Conservation (phyloP, 1,140 invertebrate species). For the Plectrocnemia conspersa region DNA sequence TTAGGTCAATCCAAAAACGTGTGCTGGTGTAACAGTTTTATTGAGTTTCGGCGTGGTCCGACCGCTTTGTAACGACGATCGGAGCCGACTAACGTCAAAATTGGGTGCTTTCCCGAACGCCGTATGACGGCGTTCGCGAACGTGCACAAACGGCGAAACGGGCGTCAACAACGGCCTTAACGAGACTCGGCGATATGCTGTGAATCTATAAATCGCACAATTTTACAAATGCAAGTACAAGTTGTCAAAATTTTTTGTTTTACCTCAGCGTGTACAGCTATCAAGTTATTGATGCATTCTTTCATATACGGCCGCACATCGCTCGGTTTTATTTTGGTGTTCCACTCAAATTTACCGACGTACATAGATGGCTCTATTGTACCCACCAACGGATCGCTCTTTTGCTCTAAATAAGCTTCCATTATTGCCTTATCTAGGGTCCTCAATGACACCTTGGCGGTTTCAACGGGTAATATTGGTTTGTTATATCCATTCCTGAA, state of each 20-base stretch:
- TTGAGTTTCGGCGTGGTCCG: no score
- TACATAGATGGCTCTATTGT: constrained; percentile 96
- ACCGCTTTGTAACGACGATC: no score
- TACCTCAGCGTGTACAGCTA: constrained; percentile 90
- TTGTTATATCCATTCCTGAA: constrained; percentile 64
- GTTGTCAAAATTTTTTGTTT: constrained; percentile 19
- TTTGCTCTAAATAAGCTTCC: constrained; percentile 85
- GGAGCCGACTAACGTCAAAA: no score
- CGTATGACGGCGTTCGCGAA: no score
- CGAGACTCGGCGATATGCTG: constrained; percentile 71
- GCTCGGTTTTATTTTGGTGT: constrained; percentile 64
- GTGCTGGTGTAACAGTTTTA: no score
- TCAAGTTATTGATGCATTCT: constrained; percentile 86
- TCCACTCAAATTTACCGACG: constrained; percentile 81
- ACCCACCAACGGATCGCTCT: constrained; percentile 87
- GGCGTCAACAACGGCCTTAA: no score
- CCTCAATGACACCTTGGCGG: constrained; percentile 56
- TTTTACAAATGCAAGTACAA: constrained; percentile 15
- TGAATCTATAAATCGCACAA: constrained; percentile 56
- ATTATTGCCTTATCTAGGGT: constrained; percentile 66
- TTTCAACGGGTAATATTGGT: constrained; percentile 58
- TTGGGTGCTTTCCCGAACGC: no score
- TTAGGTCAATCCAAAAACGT: no score
- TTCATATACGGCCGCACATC: constrained; percentile 87
- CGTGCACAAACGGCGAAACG: no score